Conservation (phyloP, 2,888 invertebrate species). For the Morpho deidamia region DNA sequence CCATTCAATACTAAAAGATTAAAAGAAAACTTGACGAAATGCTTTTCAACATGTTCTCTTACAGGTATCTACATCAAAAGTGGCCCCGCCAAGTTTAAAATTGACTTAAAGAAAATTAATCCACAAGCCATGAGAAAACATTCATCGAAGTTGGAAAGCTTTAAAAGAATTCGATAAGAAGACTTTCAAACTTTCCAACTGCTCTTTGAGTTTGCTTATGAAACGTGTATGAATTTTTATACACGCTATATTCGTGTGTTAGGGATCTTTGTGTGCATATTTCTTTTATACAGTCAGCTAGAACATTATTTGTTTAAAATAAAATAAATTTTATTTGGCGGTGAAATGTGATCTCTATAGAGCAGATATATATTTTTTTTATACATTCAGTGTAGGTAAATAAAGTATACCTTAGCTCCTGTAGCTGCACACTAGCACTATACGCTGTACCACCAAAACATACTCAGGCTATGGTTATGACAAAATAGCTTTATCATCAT, state of each 20-base stretch:
- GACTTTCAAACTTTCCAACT: constrained; percentile 7
- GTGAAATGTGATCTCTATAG: too few species aligned
- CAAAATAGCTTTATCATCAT: too few species aligned
- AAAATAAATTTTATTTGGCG: too few species aligned
- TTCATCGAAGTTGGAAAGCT: constrained; percentile 8
- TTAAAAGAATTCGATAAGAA: constrained; percentile 7
- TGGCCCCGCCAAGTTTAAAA: not conserved
- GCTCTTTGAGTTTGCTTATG: constrained; percentile 1
- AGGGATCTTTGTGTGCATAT: not conserved
- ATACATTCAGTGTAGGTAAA: too few species aligned
- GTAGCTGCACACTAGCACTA: too few species aligned
- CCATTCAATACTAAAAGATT: not conserved
- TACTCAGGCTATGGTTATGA: too few species aligned
- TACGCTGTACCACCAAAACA: too few species aligned
- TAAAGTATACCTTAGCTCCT: too few species aligned
- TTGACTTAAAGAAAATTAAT: constrained; percentile 3
- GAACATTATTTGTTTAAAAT: too few species aligned
- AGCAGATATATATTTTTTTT: too few species aligned
- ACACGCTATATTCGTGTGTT: not conserved
- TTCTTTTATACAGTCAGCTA: not conserved
- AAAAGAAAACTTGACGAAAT: constrained; percentile 1
- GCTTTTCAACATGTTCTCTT: not conserved
- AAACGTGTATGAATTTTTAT: not conserved
- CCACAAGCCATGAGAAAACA: constrained; percentile 8
- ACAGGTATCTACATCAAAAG: not conserved